Evolutionary conservation across 2,888 invertebrate genomes (phyloP).

Genomic region (Tetranychus piercei): DNA sequence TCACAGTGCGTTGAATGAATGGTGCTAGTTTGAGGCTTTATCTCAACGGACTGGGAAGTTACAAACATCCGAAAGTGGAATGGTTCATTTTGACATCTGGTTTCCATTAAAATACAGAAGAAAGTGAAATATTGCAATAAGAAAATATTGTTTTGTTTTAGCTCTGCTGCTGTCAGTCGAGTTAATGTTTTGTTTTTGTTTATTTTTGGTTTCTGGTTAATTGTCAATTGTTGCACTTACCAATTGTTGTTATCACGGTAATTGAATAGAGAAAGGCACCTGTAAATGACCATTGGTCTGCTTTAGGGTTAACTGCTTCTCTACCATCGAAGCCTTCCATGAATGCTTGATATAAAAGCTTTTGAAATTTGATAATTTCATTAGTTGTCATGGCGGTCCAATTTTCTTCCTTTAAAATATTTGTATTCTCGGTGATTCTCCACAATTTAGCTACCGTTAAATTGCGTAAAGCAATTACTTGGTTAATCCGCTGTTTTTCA

Average conservation of each 20-base stretch:
- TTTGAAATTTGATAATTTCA: conserved; percentile 50
- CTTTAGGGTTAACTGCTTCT: conserved; percentile 26
- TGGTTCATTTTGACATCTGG: too few species aligned
- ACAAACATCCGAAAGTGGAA: too few species aligned
- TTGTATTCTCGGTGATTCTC: conserved; percentile 49
- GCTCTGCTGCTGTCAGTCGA: too few species aligned
- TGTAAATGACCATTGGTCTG: conserved; percentile 60
- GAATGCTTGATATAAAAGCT: conserved; percentile 43
- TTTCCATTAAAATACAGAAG: too few species aligned
- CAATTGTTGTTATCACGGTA: conserved; percentile 41
- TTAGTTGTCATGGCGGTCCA: conserved; percentile 53
- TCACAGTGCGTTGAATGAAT: too few species aligned
- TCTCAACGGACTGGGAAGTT: too few species aligned
- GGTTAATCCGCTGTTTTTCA: conserved; percentile 9
- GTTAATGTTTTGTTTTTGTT: too few species aligned
- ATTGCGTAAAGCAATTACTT: conserved; percentile 43
- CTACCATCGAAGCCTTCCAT: conserved; percentile 47
- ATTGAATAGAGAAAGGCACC: conserved; percentile 33
- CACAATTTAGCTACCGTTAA: conserved; percentile 49
- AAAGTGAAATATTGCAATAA: too few species aligned
- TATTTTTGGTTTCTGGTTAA: too few species aligned
- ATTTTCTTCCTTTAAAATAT: conserved; percentile 51
- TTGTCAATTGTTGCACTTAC: conserved; percentile 40
- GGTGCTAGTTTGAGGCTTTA: too few species aligned
- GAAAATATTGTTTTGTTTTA: too few species aligned